Percentiles rank a stretch among this genome's conserved stretches.
Evolutionary conservation across 2,888 invertebrate species (phyloP).

Genomic region (Catocala sponsa): DNA sequence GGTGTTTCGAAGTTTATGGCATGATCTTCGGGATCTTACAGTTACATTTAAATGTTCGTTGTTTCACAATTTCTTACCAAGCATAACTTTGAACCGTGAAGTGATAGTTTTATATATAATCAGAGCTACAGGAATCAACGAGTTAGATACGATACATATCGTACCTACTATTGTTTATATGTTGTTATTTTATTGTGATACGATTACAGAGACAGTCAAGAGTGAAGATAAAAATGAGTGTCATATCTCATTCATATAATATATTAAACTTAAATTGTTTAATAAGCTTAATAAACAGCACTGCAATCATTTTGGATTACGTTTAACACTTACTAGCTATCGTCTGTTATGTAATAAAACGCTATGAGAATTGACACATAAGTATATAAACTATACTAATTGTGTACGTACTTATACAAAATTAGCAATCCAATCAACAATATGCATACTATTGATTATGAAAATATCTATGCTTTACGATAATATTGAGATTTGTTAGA

Average conservation of each 20-base stretch:
- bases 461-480: conserved; percentile 82
- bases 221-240: conserved; percentile 46
- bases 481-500: conserved; percentile 73
- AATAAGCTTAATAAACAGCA: conserved; percentile 78
- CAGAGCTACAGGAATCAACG: conserved; percentile 37
- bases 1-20: conserved; percentile 38
- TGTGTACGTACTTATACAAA: conserved; percentile 87
- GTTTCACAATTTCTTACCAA: conserved; percentile 68
- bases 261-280: conserved; percentile 57
- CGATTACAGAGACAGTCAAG: conserved; percentile 42
- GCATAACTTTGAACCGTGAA: conserved; percentile 55
- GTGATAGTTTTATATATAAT: conserved; percentile 38
- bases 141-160: conserved; percentile 25
- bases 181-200: conserved; percentile 34
- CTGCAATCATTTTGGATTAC: conserved; percentile 76
- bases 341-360: conserved; percentile 87
- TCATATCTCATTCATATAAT: conserved; percentile 34
- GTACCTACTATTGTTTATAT: conserved; percentile 28
- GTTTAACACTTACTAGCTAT: conserved; percentile 87
- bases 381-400: conserved; percentile 89
- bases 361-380: conserved; percentile 89
- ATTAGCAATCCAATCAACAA: conserved; percentile 86
- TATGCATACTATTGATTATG: conserved; percentile 86
- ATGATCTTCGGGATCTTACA: conserved; percentile 55
- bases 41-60: conserved; percentile 77